Evolutionary conservation across 2,888 invertebrate species (phyloP).

Genomic region (Isoperla grammatica): DNA sequence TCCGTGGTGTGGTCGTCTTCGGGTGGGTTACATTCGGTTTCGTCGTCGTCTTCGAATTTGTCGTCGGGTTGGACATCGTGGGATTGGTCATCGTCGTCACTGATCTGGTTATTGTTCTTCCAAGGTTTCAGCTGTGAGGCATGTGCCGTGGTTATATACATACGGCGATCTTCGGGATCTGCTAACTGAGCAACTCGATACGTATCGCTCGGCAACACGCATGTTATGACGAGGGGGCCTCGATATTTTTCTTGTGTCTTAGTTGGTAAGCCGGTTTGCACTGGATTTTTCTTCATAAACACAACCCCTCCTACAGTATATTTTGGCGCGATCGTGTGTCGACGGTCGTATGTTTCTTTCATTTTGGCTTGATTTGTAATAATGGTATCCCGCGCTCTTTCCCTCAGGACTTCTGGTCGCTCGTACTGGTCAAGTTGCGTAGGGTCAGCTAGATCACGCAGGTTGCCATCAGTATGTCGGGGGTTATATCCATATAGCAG

Average conservation of each 20-base stretch:
- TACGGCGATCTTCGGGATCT: neutral
- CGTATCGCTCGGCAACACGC: neutral
- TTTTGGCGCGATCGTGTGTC: neutral
- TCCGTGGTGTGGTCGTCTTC: no score
- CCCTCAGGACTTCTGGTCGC: neutral
- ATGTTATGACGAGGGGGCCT: neutral
- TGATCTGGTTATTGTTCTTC: neutral
- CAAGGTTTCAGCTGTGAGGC: neutral
- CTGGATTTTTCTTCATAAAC: neutral
- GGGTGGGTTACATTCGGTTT: no score
- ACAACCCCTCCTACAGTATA: neutral
- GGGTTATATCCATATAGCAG: no score
- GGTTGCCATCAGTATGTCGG: no score
- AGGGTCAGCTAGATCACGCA: no score
- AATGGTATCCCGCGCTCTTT: constrained; percentile 13
- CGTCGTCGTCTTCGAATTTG: no score
- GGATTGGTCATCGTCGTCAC: no score
- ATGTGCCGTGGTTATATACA: neutral
- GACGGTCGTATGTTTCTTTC: constrained; percentile 18
- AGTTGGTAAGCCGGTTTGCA: neutral
- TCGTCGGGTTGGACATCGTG: no score
- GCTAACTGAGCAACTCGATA: neutral
- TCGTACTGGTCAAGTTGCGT: no score
- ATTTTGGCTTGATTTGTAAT: constrained; percentile 13
- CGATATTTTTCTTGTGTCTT: neutral